Base-by-base conservation (phyloP, 1,140 invertebrate species). In the Drosophila nikananu region DNA sequence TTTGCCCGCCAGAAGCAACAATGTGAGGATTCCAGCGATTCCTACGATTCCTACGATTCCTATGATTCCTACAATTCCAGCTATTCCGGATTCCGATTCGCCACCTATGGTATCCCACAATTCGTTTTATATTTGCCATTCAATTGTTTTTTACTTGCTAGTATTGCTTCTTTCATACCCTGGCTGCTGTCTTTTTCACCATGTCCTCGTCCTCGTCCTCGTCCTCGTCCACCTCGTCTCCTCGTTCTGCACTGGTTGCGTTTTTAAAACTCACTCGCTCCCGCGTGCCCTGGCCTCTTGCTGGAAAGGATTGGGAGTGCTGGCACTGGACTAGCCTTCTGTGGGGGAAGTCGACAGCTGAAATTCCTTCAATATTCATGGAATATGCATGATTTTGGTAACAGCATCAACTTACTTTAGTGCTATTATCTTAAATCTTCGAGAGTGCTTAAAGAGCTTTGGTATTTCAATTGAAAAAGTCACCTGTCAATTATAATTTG, bases 41-140 rank as follows among this genome's bases (percentile, higher is more conserved):
- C 37, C 37, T 4, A 8, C 39, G 39, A 41, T 41, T 46, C 44
- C 12, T 5, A 9, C 7, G 30, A 68, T 19, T 49, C 23, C 64
- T 3, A 44, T 39, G 21, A 42, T 42, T 21, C 42, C 32, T 6
- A 25, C 55, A 12, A 61, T 44, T 37, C 35, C 35, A 23, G 61
- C 37, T 21, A 41, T 39, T 51, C 25, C 37, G 27, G 25, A 58
- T 42, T 35, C 27, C 54, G 15, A 55, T 19, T 61, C 27, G 49
- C 58, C 75, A 66, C 52, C 75, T 25, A 37, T 61, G 71, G 71
- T 44, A 52, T 57, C 52, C 59, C 77, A 60, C 55, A 79, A 80
- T 52, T 79, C 58, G 59, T 63, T 79, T 80, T 79, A 58, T 79
- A 79, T 79, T 79, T 79, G 66, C 77, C 76, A 79, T 72, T 70